A percentile compares a stretch with the other conserved stretches of the same genome.
Evolutionary conservation across 2,113 vertebrate species (phyloP).

Genomic region (Reinhardtius hippoglossoides): DNA sequence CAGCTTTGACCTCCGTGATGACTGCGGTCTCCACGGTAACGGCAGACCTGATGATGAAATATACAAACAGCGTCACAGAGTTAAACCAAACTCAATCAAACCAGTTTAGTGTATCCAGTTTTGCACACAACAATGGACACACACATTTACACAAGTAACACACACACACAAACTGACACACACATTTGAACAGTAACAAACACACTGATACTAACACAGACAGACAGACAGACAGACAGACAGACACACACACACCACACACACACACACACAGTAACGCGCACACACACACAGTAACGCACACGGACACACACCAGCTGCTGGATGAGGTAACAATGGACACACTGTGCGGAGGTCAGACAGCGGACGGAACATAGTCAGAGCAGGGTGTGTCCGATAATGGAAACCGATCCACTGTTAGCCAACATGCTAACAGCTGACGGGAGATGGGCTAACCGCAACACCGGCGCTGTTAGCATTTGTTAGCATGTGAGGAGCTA

Average conservation of each 20-base stretch:
- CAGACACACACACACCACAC: no score
- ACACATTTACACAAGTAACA: no score
- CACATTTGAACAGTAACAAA: no score
- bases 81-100: neutral
- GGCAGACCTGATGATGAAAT: neutral
- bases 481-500: conserved; percentile 8
- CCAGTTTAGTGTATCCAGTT: neutral
- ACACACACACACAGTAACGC: no score
- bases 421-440: neutral
- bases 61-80: neutral
- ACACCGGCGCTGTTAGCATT: neutral
- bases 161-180: no score
- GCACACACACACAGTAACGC: no score
- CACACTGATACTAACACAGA: no score
- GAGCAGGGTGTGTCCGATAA: conserved; percentile 47
- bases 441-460: conserved; percentile 5
- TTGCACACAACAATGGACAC: neutral
- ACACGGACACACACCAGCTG: neutral
- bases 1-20: neutral
- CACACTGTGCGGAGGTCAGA: neutral
- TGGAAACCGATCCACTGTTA: conserved; percentile 22
- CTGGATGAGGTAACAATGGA: neutral
- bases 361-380: neutral
- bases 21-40: conserved; percentile 29
- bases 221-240: no score